Percentiles rank a stretch among this genome's conserved stretches.
These are phyloP conservation scores for Nephrocerus scutellatus DNA, from an alignment of 2,888 invertebrate genomes.

Conservation along the genomic window DNA sequence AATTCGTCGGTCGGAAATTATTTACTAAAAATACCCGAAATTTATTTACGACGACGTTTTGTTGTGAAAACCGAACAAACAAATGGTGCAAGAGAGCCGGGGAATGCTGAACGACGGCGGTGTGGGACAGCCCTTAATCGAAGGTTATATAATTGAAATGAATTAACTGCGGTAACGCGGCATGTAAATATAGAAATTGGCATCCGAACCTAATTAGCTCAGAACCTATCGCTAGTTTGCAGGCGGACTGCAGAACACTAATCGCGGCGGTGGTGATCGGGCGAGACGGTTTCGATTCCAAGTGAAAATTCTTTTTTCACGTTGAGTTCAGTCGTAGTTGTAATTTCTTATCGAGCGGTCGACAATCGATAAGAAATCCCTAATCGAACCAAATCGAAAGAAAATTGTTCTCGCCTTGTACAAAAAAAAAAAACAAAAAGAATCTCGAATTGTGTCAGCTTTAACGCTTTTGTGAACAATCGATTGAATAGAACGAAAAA, in stretches of 20 bases:
- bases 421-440: not conserved
- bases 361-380: slow-evolving; percentile 34
- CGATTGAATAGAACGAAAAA: slow-evolving; percentile 30
- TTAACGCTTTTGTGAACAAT: slow-evolving; percentile 30
- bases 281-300: slow-evolving; percentile 28
- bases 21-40: too few relatives aligned
- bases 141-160: too few relatives aligned
- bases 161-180: too few relatives aligned
- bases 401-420: slow-evolving; percentile 17
- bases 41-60: too few relatives aligned
- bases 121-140: too few relatives aligned
- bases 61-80: too few relatives aligned
- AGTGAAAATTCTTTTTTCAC: slow-evolving; percentile 24
- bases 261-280: slow-evolving; percentile 22
- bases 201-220: slow-evolving; percentile 25
- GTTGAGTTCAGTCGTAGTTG: slow-evolving; percentile 45
- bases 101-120: too few relatives aligned
- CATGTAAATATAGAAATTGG: slow-evolving; percentile 25
- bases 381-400: slow-evolving; percentile 36
- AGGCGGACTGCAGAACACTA: too few relatives aligned
- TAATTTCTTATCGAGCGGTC: slow-evolving; percentile 47
- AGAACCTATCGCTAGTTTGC: too few relatives aligned
- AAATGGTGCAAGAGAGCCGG: too few relatives aligned
- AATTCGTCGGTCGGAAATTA: too few relatives aligned
- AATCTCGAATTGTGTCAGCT: slow-evolving; percentile 17